These are phyloP conservation scores for Desmophyllum pertusum DNA, from an alignment of 92 coral and sea anemone species.

Conservation along the genomic window DNA sequence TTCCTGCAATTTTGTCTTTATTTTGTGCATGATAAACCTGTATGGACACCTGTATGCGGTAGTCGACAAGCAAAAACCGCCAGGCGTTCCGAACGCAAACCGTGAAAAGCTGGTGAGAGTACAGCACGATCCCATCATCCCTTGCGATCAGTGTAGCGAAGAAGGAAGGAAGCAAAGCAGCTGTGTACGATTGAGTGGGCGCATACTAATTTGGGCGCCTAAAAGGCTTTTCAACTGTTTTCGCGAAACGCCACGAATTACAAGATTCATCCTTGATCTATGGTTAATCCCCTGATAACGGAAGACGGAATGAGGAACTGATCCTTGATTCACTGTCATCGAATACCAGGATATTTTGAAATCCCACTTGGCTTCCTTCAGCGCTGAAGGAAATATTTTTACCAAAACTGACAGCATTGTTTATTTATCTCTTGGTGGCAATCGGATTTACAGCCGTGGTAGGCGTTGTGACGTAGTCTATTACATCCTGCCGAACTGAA, in stretches of 20 bases:
- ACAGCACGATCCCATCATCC: constrained; percentile 8
- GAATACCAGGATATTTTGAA: not conserved
- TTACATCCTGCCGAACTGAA: constrained; percentile 22
- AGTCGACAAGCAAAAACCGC: constrained; percentile 7
- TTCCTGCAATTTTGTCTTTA: constrained; percentile 1
- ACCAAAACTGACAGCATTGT: not conserved
- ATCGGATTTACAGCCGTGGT: not conserved
- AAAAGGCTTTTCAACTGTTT: not conserved
- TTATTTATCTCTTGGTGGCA: not conserved
- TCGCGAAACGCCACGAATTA: not conserved
- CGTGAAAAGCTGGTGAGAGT: not conserved
- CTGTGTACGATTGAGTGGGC: not conserved
- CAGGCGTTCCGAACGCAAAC: constrained; percentile 25
- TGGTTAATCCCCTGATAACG: not conserved
- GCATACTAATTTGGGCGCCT: not conserved
- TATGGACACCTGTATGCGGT: too few relatives aligned
- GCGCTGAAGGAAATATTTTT: not conserved
- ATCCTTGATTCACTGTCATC: not conserved
- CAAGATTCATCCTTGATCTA: not conserved
- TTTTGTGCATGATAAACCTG: constrained; percentile 13
- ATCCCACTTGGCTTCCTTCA: constrained; percentile 11
- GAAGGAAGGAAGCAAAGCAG: not conserved
- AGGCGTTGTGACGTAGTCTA: constrained; percentile 23
- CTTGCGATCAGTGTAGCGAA: not conserved
- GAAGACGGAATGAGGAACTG: not conserved